Conservation (phyloP, 30 jellyfish, hydroid and myxozoan species). For the Aurelia sp. region DNA sequence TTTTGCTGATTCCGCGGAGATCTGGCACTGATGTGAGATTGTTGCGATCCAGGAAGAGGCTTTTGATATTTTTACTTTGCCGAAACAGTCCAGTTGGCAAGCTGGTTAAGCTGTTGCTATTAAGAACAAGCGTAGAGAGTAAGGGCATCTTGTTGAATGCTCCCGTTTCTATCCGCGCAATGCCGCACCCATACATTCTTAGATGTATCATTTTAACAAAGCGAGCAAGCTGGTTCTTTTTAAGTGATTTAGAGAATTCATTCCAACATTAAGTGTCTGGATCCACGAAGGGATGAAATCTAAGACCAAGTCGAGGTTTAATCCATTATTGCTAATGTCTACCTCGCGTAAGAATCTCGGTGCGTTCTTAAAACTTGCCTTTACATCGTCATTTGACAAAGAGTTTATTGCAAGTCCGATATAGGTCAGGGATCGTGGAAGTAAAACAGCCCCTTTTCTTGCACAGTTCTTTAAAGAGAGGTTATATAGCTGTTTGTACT, state of each 20-base stretch:
- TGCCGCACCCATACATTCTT: background rate
- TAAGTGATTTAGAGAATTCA: slow-evolving; percentile 3
- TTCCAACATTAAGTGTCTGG: background rate
- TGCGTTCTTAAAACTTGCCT: background rate
- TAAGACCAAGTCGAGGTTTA: background rate
- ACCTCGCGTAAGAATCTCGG: background rate
- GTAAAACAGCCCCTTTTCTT: too few relatives aligned
- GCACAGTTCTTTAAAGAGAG: slow-evolving; percentile 17
- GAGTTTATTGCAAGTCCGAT: background rate
- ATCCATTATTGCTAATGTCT: background rate
- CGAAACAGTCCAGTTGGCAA: slow-evolving; percentile 6
- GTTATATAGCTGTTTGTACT: slow-evolving; percentile 10
- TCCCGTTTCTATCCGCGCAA: background rate
- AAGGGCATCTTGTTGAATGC: background rate
- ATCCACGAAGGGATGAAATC: slow-evolving; percentile 26
- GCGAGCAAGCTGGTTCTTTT: slow-evolving; percentile 2
- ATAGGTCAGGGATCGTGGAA: slow-evolving; percentile 1
- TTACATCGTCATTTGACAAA: background rate
- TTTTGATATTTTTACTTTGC: background rate
- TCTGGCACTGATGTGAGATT: background rate
- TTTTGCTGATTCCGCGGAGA: background rate
- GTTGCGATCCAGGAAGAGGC: slow-evolving; percentile 9
- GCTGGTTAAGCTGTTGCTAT: background rate
- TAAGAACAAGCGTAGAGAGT: background rate
- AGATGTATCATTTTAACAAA: background rate